Evolutionary conservation across 2,113 vertebrate species (phyloP).

Genomic region (Cochlearius cochlearius): DNA sequence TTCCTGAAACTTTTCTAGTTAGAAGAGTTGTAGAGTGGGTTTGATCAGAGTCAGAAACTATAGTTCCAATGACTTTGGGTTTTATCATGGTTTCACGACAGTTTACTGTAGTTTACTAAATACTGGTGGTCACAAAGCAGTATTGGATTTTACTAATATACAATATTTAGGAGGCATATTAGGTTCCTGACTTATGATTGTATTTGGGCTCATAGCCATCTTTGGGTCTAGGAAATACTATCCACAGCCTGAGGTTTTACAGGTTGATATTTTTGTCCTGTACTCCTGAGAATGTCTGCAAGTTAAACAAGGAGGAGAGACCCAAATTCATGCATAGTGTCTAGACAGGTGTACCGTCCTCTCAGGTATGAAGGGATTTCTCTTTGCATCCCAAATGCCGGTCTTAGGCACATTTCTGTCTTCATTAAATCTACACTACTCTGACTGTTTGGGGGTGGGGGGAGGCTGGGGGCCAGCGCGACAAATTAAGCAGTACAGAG

Average conservation of each 20-base stretch:
- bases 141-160: background rate
- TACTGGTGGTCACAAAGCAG: background rate
- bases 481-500: background rate
- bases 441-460: background rate
- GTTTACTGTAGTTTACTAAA: background rate
- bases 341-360: background rate
- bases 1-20: background rate
- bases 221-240: background rate
- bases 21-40: background rate
- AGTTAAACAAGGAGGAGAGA: background rate
- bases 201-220: background rate
- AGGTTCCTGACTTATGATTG: background rate
- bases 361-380: background rate
- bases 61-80: background rate
- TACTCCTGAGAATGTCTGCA: background rate
- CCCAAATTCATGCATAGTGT: background rate
- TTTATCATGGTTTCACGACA: background rate
- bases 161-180: background rate
- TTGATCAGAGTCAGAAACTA: background rate
- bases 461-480: background rate
- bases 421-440: background rate
- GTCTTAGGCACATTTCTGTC: background rate
- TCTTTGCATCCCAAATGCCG: background rate
- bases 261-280: background rate
- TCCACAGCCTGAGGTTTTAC: background rate